Evolutionary conservation across 1,140 invertebrate genomes (phyloP), one percentile per base, ranked within the genome.

Genomic region (Drosophila kikkawai): DNA sequence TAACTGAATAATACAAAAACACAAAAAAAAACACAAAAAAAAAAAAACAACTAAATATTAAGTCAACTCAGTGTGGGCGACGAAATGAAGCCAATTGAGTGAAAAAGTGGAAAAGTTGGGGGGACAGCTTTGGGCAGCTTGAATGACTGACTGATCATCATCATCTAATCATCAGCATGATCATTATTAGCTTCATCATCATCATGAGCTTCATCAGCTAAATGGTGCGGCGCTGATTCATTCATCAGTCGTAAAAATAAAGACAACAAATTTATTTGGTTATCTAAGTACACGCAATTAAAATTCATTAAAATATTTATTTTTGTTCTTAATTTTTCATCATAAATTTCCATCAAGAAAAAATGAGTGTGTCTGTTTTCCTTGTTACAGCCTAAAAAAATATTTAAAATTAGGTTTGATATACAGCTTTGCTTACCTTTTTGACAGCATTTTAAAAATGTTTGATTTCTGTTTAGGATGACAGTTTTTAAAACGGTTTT

Each of bases 231-330:
- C 64, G 53, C 74, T 85, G 82, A 84, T 78, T 85, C 53, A 84
- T 74, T 85, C 53, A 55, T 55, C 51, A 22, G 51, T 55, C 65
- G 51, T 48, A 47, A 47, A 58, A n/a, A n/a, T n/a, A n/a, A 60
- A 45, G 41, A 65, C 56, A 34, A 80, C 63, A 68, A 39, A 81
- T 79, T 75, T 56, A 86, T 79, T 76, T 58, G 63, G 55, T 80
- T 80, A 87, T 82, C 83, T 77, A 82, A 86, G 64, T 88, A 53
- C 67, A 44, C n/a, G 71, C 83, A 86, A 86, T 86, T 88, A 83
- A 83, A 88, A 86, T 83, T 77, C 80, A 86, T 86, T 77, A 77
- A 83, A 83, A 36, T 19, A 19, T 6, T 11, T 37, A 9, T 6
- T 6, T 13, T 29, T 15, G 1, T 13, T 19, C n/a, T 15, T 13